Conservation (phyloP, 2,113 vertebrate species). For the Okapia johnstoni region DNA sequence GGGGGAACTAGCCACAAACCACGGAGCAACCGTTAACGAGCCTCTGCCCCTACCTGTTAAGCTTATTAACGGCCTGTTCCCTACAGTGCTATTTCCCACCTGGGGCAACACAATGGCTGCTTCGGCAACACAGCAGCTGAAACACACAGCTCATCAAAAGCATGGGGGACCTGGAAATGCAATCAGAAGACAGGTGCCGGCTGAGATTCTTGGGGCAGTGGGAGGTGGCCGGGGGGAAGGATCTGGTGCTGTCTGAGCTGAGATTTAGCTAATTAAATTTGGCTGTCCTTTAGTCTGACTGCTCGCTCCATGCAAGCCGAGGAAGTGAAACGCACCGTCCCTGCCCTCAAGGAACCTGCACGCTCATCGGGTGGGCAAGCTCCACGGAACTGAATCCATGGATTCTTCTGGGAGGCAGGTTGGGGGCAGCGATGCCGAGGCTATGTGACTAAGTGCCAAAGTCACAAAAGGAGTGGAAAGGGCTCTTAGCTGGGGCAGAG, state of each 20-base stretch:
- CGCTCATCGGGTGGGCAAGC: background rate
- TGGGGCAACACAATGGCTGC: constrained; percentile 42
- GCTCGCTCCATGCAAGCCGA: background rate
- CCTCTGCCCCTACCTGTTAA: constrained; percentile 54
- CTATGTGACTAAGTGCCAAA: background rate
- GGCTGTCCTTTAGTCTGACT: background rate
- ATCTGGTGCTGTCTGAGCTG: background rate
- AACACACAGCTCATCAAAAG: constrained; percentile 39
- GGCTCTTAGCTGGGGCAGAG: background rate
- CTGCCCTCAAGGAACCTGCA: background rate
- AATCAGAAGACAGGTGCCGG: background rate
- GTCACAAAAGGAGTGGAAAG: background rate
- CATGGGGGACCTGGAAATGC: background rate
- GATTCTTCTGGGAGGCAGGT: background rate
- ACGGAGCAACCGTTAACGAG: constrained; percentile 58
- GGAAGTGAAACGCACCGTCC: background rate
- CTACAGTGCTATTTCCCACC: constrained; percentile 49
- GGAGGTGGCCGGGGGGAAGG: background rate
- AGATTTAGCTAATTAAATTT: constrained; percentile 36
- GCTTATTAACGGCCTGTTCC: constrained; percentile 66
- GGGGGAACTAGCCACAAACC: constrained; percentile 59
- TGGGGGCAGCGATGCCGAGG: background rate
- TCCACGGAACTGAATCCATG: background rate
- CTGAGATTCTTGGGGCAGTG: background rate
- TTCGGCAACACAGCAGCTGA: background rate